Base-by-base conservation (phyloP, 1,140 invertebrate genomes). In the Luehdorfia chinensis region DNA sequence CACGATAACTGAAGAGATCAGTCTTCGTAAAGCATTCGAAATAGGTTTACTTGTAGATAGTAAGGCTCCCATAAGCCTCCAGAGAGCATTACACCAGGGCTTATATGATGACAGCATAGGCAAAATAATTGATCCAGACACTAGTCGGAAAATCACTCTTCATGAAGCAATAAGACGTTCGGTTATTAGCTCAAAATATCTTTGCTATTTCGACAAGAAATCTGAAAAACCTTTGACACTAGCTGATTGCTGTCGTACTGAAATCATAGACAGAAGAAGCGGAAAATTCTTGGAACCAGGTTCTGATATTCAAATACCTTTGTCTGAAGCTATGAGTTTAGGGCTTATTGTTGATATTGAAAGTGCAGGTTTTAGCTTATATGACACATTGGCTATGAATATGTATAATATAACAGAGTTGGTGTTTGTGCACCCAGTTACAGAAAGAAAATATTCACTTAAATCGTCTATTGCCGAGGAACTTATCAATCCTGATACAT, bases 311-410 rank as follows among this genome's bases (percentile, higher is more conserved):
- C 84, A 88, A 47, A 88, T 96, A 9, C 84, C 92, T 14, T 70
- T 96, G 2, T 91, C 90, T 8, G 89, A 92, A 57, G 95, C 95
- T 1, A 84, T 96, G 55, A 91, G 92, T 32, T 69, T 92, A 57
- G 94, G 94, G 8, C 88, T 94, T 18, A 94, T 97, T 58, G 89
- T 96, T 8, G 95, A 96, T 68, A 95, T 96, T 54, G 95, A 96
- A 87, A 93, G 90, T 44, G 91, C 92, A 13, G 91, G 92, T 37
- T 95, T 95, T 67, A 91, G 92, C 21, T 76, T 98, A 1, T 94
- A 96, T 58, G 95, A 98, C 72, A 90, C 93, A 6, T 77, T 98
- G 21, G 87, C 91, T 31, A 94, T 96, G 91, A 93, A 94, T 48
- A 89, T 97, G 55, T 96, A 95, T 71, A 91, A 96, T 57, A 72